Base-by-base conservation (phyloP, 2,888 invertebrate genomes). In the Pseudococcus jackbeardsleyi region DNA sequence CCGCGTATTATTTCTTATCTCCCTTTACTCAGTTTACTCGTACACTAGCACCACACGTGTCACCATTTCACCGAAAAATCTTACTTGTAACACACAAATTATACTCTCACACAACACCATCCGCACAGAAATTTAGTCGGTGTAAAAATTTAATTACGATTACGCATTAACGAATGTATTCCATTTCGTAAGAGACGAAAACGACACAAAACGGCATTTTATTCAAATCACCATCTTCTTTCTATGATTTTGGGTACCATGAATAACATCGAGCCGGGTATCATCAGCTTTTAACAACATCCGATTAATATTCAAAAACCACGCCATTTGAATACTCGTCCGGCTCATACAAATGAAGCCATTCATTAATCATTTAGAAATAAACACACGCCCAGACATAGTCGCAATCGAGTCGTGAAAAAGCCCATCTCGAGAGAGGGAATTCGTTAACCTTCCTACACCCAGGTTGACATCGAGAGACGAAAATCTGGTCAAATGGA, bases 301-400 rank as follows among this genome's bases (percentile, higher is more conserved):
- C 79, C 42, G 26, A 79, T 79, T 79, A 79, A 79, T 79, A 79
- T 79, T 79, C 79, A 79, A 79, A 72, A 72, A 17, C 26, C 42
- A n/a, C 79, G 42, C 79, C 79, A 79, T 79, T 79, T 79, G 42
- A 79, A 79, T 79, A 79, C 79, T 42, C n/a, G 79, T 79, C 42
- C 79, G n/a, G 79, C 79, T 79, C 17, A 77, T 59, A 59, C 19
- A 59, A 79, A 79, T 79, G 79, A 79, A 79, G 79, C 17, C 42
- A 79, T 79, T 79, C 79, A 79, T 79, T 79, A 79, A 39, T 79
- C 79, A 79, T 42, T 72, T 33, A 72, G 17, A 72, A 42, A 79
- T 79, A 19, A 42, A 79, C 79, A n/a, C 42, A 79, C 79, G 79
- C 79, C 68, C 68, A 72, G 33, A 72, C 68, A 33, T 79, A 42